Base-by-base conservation (phyloP, 2,888 invertebrate species). In the Ochropleura leucogaster region DNA sequence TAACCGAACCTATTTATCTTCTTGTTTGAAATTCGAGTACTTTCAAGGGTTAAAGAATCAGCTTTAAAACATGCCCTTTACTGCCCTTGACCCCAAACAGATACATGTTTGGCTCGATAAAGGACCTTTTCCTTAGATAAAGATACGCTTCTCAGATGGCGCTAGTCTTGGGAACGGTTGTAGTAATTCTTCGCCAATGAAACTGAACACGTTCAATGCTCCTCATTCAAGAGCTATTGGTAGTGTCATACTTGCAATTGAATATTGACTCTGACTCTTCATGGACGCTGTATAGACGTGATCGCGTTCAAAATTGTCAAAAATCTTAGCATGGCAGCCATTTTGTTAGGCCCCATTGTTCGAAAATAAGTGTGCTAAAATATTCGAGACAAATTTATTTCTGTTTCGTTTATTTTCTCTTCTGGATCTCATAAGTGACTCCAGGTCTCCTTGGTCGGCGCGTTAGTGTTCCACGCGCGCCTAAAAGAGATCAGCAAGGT, bases 1-100 rank as follows among this genome's bases (percentile, higher is more conserved):
- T 10, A 46, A 51, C 4, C 5, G 9, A 53, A 57, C 30, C 57
- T 16, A 16, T 46, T 7, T 59, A 68, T n/a, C 20, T 51, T 51
- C 16, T 75, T 10, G 8, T 42, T 44, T 59, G 46, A 55, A 62
- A 51, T 51, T 44, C 9, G 10, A 59, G 44, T 66, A 44, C 47
- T 46, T 67, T 49, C 55, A 69, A 62, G 62, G 53, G 42, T 51
- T 75, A 55, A 72, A 55, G 47, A 47, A 51, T 57, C 55, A 64
- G 40, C 59, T 55, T 30, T 47, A 40, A 49, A 79, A 77, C 53
- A 59, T 40, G 77, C 53, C 78, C 85, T 84, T 74, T 14, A 9
- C 4, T 64, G 46, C 60, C 78, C 83, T 81, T 85, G 82, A 78
- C 78, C 83, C 70, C 53, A 64, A 78, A 70, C 60, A 57, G 59